phyloP scores from a whole-genome alignment of 2,888 invertebrate species.

The Tanypteryx hageni region DNA sequence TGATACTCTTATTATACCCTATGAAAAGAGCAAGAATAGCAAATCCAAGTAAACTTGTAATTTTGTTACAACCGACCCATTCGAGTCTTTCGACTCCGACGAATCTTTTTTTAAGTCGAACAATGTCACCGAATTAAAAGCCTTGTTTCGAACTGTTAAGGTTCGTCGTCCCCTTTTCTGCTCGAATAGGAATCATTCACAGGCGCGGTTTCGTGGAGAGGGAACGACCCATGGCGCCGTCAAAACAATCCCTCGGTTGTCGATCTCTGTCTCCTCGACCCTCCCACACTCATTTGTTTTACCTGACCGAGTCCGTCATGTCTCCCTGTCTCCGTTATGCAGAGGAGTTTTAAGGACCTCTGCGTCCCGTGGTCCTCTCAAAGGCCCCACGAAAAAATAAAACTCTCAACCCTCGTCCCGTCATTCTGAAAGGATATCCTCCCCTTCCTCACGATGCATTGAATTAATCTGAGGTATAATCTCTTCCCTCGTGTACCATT shows the following conservation, averaged over 20 bases:
- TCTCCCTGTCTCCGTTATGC: not conserved
- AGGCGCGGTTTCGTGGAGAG: no score
- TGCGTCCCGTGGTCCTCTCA: not conserved
- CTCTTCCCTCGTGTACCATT: not conserved
- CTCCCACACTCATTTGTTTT: not conserved
- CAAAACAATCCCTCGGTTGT: conserved; percentile 73
- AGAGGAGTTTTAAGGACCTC: not conserved
- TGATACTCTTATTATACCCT: no score
- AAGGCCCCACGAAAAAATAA: not conserved
- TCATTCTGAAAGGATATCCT: not conserved
- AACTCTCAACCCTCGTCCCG: not conserved
- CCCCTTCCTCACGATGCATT: not conserved
- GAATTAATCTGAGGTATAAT: not conserved
- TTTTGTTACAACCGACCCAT: no score
- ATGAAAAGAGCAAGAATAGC: no score
- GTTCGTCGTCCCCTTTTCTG: no score
- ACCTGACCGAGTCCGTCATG: not conserved
- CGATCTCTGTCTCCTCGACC: conserved; percentile 1
- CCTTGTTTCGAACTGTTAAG: no score
- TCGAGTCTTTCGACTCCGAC: no score
- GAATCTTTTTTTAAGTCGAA: no score
- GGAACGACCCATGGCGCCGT: conserved; percentile 72
- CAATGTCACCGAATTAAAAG: no score
- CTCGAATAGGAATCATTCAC: no score
- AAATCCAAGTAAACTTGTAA: no score